Base-by-base conservation (phyloP, 1,140 invertebrate genomes). In the Cydia pomonella region DNA sequence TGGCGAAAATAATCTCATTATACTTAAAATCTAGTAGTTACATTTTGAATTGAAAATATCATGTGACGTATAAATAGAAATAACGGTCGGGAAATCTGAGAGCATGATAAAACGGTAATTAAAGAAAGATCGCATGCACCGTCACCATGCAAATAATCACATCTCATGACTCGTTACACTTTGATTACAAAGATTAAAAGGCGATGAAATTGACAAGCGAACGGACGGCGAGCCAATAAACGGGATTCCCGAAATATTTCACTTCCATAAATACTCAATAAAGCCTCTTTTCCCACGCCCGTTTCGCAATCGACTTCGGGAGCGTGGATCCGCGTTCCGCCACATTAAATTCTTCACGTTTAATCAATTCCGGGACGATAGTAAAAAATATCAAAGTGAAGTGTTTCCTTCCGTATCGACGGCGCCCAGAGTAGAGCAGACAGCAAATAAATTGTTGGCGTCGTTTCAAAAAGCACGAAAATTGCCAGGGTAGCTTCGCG, bases 381-480 rank as follows among this genome's bases (percentile, higher is more conserved):
- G 75, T 76, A 83, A 84, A 84, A 86, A 85, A 87, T 87, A 81
- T 82, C 80, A 79, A 80, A 82, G 77, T 80, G 79, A 81, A 84
- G 80, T 82, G 77, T 83, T 83, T 85, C 78, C 80, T 82, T 84
- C 80, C 76, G 81, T 80, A 87, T 85, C 81, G 81, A 84, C 80
- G 76, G 76, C 80, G 79, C 79, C 73, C 78, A 77, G 73, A 82
- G 79, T 72, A 81, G 76, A 81, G 79, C 79, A 85, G 85, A 88
- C 82, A 82, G 79, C 77, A 82, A 87, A 91, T 90, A 91, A 90
- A 91, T 91, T 85, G 88, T 85, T 87, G 85, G 85, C 82, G 82
- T 86, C 82, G 86, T 87, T 87, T 90, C 87, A 89, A 91, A 87
- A 90, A 87, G 85, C 82, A 80, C 83, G 82, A 80, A 90, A 90